A percentile compares a stretch with the other conserved stretches of the same genome.
Conservation (phyloP, 2,797 vertebrate species). For the Cossypha caffra region DNA sequence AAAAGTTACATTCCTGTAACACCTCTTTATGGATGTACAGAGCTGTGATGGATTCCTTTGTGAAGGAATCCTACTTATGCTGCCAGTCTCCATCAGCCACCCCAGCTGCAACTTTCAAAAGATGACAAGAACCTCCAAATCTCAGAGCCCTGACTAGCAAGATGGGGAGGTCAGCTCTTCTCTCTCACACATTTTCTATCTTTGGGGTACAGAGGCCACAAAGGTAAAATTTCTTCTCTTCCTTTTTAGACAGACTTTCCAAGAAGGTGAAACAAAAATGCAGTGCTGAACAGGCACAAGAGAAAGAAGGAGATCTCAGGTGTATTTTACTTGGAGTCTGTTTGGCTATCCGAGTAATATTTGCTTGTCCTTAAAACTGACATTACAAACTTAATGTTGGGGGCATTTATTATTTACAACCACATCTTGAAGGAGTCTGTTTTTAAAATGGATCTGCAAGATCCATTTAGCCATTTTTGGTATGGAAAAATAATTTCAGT, state of each 20-base stretch:
- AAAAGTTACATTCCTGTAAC: background rate
- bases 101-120: background rate
- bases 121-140: background rate
- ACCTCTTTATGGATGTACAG: background rate
- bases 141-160: background rate
- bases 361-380: background rate
- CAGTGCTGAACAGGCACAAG: background rate
- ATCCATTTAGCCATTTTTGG: background rate
- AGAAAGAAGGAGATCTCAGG: background rate
- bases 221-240: background rate
- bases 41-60: fast-evolving
- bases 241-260: background rate
- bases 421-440: background rate
- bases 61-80: background rate
- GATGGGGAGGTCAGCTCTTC: background rate
- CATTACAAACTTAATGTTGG: background rate
- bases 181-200: fast-evolving
- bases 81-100: background rate
- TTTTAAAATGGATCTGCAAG: background rate
- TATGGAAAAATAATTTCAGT: background rate
- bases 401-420: background rate
- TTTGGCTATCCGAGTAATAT: background rate
- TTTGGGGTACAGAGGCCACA: background rate
- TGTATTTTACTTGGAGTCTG: background rate
- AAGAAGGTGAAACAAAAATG: background rate